These are phyloP conservation scores for Drosophila simulans DNA, from an alignment of 1,140 invertebrate species.

Conservation along the genomic window DNA sequence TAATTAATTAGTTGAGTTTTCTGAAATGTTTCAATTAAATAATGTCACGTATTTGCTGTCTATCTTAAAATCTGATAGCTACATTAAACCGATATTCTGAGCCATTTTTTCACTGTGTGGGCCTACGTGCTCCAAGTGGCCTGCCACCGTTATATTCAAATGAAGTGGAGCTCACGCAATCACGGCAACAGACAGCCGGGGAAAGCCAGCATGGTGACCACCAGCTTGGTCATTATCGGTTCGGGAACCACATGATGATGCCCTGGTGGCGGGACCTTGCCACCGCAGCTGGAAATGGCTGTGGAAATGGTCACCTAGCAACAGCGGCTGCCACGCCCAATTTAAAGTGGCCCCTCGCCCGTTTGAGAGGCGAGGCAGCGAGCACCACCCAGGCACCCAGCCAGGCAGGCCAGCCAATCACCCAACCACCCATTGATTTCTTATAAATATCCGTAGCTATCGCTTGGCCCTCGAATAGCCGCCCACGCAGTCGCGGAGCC, in stretches of 20 bases:
- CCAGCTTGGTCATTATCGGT: constrained; percentile 21
- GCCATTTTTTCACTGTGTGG: constrained; percentile 27
- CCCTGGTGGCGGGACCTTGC: constrained; percentile 19
- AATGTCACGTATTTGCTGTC: neutral
- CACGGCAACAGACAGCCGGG: constrained; percentile 22
- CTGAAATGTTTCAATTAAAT: neutral
- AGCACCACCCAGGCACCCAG: constrained; percentile 4
- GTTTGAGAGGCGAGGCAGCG: neutral
- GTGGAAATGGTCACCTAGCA: constrained; percentile 32
- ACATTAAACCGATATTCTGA: neutral
- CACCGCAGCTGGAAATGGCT: constrained; percentile 11
- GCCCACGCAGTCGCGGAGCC: constrained; percentile 63
- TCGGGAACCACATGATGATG: constrained; percentile 16
- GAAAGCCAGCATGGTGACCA: constrained; percentile 40
- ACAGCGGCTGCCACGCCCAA: constrained; percentile 24
- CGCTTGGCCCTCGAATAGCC: constrained; percentile 30
- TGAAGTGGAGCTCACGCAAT: constrained; percentile 45
- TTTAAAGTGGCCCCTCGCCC: constrained; percentile 23
- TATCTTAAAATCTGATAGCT: neutral
- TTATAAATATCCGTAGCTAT: neutral
- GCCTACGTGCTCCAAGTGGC: constrained; percentile 41
- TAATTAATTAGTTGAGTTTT: too few relatives aligned
- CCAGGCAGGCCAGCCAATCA: neutral
- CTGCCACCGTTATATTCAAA: constrained; percentile 56
- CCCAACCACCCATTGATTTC: constrained; percentile 10